A percentile compares a stretch with the other conserved stretches of the same genome.
Conservation (phyloP, 1,140 invertebrate species). For the Drosophila athabasca region DNA sequence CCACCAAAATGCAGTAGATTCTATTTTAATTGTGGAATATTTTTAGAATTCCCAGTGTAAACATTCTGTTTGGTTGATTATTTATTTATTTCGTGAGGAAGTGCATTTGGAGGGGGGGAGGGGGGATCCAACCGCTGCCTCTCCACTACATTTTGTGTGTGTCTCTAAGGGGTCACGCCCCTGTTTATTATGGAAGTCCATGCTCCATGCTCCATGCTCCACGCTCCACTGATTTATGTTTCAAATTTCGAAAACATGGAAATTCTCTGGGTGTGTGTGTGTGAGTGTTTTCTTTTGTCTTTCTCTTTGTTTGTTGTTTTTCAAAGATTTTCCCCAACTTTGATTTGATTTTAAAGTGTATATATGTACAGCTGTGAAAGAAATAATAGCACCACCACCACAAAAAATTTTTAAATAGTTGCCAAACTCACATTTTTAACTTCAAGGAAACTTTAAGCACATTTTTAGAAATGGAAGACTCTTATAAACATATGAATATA, state of each 20-base stretch:
- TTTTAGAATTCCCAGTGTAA: conserved; percentile 30
- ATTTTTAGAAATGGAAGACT: too few species aligned
- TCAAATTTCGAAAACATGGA: conserved; percentile 68
- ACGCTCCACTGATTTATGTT: conserved; percentile 77
- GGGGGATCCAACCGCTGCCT: not conserved
- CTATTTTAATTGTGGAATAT: conserved; percentile 39
- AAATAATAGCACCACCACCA: too few species aligned
- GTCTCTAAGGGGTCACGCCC: conserved; percentile 19
- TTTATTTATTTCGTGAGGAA: conserved; percentile 23
- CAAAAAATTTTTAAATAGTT: too few species aligned
- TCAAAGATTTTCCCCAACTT: conserved; percentile 34
- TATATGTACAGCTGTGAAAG: too few species aligned
- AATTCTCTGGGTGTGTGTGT: conserved; percentile 36
- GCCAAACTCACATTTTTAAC: too few species aligned
- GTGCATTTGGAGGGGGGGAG: not conserved
- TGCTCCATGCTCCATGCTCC: conserved; percentile 27
- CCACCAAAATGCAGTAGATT: conserved; percentile 54
- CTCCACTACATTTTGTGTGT: conserved; percentile 9
- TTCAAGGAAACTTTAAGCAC: too few species aligned
- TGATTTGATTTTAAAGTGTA: not conserved
- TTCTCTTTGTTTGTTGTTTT: conserved; percentile 39
- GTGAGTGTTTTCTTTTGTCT: conserved; percentile 40
- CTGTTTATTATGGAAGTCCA: conserved; percentile 74
- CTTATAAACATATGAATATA: too few species aligned
- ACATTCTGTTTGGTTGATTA: conserved; percentile 30